phyloP scores from a whole-genome alignment of 2,888 invertebrate genomes.

The Balanococcus diminutus region DNA sequence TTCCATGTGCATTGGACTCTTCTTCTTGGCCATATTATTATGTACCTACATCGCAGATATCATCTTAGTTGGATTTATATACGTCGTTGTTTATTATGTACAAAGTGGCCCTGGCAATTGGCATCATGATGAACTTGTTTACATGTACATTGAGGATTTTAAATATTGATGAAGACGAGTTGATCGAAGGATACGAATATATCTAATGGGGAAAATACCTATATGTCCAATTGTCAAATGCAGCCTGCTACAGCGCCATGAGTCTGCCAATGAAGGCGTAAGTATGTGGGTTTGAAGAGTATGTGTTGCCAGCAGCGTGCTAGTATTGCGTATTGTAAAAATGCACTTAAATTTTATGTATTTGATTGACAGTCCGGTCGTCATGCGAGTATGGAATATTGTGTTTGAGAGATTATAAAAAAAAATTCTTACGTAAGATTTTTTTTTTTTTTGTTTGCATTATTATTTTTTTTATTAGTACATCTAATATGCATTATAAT shows the following conservation, averaged over 20 bases:
- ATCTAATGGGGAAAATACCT: no score
- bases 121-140: no score
- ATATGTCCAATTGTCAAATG: no score
- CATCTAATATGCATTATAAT: conserved; percentile 9
- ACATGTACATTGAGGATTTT: no score
- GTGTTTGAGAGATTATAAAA: not conserved
- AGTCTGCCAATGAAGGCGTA: not conserved
- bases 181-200: not conserved
- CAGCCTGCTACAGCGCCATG: not conserved
- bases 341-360: conserved; percentile 17
- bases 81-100: not conserved
- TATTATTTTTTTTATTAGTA: not conserved
- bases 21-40: no score
- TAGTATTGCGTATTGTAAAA: not conserved
- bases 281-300: not conserved
- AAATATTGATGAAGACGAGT: not conserved
- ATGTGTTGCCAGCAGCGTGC: not conserved
- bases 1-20: no score
- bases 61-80: no score
- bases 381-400: no score
- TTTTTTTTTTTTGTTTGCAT: not conserved
- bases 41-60: no score
- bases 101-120: no score
- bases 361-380: not conserved
- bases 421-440: not conserved